These are phyloP conservation scores for Bursaphelenchus okinawaensis DNA, from an alignment of 2,888 invertebrate genomes.

Conservation along the genomic window DNA sequence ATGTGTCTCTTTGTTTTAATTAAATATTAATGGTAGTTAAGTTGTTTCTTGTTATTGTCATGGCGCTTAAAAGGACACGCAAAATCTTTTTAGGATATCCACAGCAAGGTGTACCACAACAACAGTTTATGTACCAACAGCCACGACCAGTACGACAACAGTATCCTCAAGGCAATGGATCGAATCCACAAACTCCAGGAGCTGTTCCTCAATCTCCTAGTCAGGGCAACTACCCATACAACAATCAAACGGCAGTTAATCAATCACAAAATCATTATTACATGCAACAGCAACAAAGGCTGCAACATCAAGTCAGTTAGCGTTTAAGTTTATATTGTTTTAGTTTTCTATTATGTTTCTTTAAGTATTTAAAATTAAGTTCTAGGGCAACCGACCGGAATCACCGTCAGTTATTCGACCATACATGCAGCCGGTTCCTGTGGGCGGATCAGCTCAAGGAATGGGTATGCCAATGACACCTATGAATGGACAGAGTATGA, in stretches of 20 bases:
- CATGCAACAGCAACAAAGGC: slow-evolving; percentile 6
- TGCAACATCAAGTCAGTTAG: slow-evolving; percentile 1
- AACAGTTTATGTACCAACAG: not conserved
- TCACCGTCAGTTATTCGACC: not conserved
- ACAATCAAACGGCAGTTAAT: not conserved
- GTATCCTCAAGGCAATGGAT: not conserved
- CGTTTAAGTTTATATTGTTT: no score
- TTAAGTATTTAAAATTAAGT: no score
- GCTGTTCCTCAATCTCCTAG: not conserved
- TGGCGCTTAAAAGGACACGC: not conserved
- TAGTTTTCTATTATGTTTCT: no score
- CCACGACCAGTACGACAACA: not conserved
- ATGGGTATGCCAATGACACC: not conserved
- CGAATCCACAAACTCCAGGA: not conserved
- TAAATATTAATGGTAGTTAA: not conserved
- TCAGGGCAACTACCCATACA: not conserved
- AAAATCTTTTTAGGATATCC: not conserved
- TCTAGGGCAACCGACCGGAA: not conserved
- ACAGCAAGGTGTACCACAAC: not conserved
- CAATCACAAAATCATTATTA: not conserved
- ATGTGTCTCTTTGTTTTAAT: not conserved
- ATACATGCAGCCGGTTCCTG: not conserved
- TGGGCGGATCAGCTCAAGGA: not conserved
- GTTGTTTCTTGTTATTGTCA: not conserved
- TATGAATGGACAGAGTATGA: not conserved